Evolutionary conservation across 2,797 vertebrate genomes (phyloP).

Genomic region (Brachyalestes nurse): DNA sequence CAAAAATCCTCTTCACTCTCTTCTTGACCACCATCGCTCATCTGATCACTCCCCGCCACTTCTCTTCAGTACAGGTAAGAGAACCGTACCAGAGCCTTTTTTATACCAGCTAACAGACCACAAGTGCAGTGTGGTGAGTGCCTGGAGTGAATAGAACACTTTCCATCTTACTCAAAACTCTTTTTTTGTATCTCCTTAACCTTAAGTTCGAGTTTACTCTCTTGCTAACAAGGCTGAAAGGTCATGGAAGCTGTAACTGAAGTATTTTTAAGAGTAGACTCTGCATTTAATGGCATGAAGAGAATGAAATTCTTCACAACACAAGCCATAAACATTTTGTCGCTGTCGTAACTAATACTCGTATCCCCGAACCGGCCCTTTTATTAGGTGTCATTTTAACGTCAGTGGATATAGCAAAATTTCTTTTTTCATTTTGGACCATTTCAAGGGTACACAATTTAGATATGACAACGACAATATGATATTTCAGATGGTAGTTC

Average conservation of each 20-base stretch:
- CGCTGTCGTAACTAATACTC: not conserved
- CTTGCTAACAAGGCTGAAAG: constrained; percentile 7
- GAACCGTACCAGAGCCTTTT: constrained; percentile 26
- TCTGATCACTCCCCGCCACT: constrained; percentile 36
- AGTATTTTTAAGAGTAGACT: constrained; percentile 20
- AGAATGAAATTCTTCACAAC: constrained; percentile 20
- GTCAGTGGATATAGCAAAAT: not conserved
- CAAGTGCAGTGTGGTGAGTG: constrained; percentile 39
- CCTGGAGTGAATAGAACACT: constrained; percentile 28
- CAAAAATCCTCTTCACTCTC: constrained; percentile 50
- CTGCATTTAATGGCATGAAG: constrained; percentile 9
- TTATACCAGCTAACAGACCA: constrained; percentile 43
- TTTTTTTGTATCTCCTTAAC: not conserved
- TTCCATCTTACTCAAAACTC: constrained; percentile 25
- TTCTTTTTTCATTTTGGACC: not conserved
- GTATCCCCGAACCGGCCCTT: not conserved
- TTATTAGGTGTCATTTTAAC: not conserved
- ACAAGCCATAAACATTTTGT: constrained; percentile 15
- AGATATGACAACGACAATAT: not conserved
- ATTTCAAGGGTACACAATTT: not conserved
- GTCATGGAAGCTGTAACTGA: constrained; percentile 4
- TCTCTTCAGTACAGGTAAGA: constrained; percentile 61
- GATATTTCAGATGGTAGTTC: constrained; percentile 25
- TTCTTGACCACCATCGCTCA: constrained; percentile 33
- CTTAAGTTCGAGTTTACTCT: not conserved